phyloP scores from a whole-genome alignment of 64 coral and sea anemone species.

The Astreopora myriophthalma region DNA sequence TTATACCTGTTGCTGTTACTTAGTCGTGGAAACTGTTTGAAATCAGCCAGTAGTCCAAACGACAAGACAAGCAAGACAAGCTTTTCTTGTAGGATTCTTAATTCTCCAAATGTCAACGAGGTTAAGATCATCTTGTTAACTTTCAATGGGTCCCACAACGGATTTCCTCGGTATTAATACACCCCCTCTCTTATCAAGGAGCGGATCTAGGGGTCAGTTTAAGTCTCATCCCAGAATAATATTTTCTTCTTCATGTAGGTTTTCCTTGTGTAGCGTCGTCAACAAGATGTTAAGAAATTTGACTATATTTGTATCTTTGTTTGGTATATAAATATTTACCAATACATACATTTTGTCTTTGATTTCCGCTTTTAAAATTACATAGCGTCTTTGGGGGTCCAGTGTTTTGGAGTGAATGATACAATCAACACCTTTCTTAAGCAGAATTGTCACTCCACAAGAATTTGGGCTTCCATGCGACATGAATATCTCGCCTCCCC shows the following conservation, averaged over 20 bases:
- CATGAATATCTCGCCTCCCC: not conserved
- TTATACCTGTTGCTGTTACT: not conserved
- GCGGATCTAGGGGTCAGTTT: not conserved
- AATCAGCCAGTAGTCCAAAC: too few species aligned
- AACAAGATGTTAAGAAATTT: not conserved
- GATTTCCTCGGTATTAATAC: not conserved
- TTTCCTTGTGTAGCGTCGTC: too few species aligned
- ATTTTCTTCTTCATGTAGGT: not conserved
- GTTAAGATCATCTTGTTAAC: too few species aligned
- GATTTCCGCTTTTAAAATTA: not conserved
- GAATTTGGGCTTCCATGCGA: too few species aligned
- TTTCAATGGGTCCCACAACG: too few species aligned
- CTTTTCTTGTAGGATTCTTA: not conserved
- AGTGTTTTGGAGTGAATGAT: not conserved
- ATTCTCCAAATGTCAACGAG: not conserved
- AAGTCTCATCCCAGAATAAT: conserved; percentile 1
- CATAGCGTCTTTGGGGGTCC: not conserved
- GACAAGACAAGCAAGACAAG: too few species aligned
- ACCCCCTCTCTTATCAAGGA: conserved; percentile 7
- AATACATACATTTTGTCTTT: conserved; percentile 19
- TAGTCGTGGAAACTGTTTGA: conserved; percentile 14
- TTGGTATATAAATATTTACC: conserved; percentile 32
- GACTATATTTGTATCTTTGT: not conserved
- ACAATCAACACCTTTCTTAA: too few species aligned
- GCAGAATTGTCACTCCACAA: too few species aligned